Evolutionary conservation across 2,113 vertebrate species (phyloP), one percentile per base, ranked within the genome.

Genomic region (Tychaedon coryphoeus): DNA sequence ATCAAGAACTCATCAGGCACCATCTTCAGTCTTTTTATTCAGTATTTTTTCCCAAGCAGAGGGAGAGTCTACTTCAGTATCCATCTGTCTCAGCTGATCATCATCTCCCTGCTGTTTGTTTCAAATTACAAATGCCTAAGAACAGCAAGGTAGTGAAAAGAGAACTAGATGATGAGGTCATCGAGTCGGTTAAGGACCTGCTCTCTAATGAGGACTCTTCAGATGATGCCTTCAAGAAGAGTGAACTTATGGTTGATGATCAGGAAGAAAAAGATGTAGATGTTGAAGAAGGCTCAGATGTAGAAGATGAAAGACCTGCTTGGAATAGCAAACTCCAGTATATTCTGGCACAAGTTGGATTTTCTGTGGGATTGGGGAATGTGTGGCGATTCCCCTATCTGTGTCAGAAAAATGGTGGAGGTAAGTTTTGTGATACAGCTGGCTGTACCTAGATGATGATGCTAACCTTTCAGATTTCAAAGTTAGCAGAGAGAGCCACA

Each of bases 301-400:
- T 96, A 12, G 98, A 98, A 81, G 99, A 99, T 96, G 98, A 99
- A 96, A 98, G 99, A 88, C 99, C 99, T 19, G 99, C 99, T 66
- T 99, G 99, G 99, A 99, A 98, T 97, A 99, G 98, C 97, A 99
- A 99, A 74, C 98, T 99, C 31, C 99, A 99, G 8, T 99, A 99
- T 96, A 99, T 99, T 97, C 98, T 99, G 95, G 99, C 99, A 58
- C 99, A 99, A 97, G 98, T 99, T 78, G 99, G 99, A 95, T 99
- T 99, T 98, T 99, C 99, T 78, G 99, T 99, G 87, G 99, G 99
- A 65, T 97, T 99, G 93, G 99, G 99, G 51, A 99, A 99, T 90
- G 99, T 99, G 66, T 99, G 99, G 99, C 97, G 99, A 96, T 99
- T 99, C 95, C 99, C 99, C 13, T 99, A 99, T 93, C 97, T 99